Evolutionary conservation across 2,113 vertebrate species (phyloP).

Genomic region (Peromyscus leucopus): DNA sequence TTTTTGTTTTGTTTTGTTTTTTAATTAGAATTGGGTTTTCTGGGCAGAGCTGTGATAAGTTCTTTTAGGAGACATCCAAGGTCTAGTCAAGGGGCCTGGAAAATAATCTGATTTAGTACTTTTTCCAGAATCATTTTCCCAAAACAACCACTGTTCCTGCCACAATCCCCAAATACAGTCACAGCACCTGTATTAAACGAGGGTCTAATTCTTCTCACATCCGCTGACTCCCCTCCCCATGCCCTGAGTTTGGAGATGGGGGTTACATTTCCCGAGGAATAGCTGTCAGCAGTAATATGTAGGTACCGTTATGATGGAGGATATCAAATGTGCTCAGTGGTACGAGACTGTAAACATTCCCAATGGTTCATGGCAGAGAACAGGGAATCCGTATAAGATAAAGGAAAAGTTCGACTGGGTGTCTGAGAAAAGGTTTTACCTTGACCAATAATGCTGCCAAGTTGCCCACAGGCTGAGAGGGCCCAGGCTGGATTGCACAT

Average conservation of each 20-base stretch:
- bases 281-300: background rate
- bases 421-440: conserved; percentile 77
- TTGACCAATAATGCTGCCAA: conserved; percentile 67
- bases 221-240: background rate
- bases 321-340: background rate
- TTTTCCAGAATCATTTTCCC: background rate
- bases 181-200: background rate
- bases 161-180: background rate
- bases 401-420: conserved; percentile 59
- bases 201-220: background rate
- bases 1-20: background rate
- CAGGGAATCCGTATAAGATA: conserved; percentile 72
- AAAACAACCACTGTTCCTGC: background rate
- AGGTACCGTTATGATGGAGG: background rate
- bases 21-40: background rate
- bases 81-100: conserved; percentile 22
- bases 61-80: background rate
- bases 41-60: background rate
- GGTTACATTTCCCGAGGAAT: background rate
- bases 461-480: background rate
- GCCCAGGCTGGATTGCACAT: conserved; percentile 69
- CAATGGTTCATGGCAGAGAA: conserved; percentile 52
- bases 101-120: conserved; percentile 36
- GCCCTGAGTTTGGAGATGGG: background rate
- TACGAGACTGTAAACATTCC: background rate